Base-by-base conservation (phyloP, 2,113 vertebrate species). In the Sphyrna mokarran region DNA sequence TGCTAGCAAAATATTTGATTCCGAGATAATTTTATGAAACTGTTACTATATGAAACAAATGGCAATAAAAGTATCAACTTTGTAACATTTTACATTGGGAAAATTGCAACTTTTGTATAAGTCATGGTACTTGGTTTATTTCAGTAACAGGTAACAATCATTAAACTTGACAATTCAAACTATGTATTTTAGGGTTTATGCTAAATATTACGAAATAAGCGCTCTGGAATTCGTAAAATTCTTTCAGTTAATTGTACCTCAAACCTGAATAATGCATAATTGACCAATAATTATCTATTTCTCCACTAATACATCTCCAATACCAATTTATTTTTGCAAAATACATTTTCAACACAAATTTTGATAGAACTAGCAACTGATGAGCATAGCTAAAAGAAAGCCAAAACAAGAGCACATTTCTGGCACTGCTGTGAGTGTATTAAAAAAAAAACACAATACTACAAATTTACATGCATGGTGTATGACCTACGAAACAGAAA, bases 381-480 rank as follows among this genome's bases (percentile, higher is more conserved):
- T 78, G 33, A n/a, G 33, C 33, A n/a, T n/a, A 78, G 33, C 76
- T 10, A n/a, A n/a, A 78, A 78, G 26, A 33, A 78, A 91, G 33
- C 13, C 58, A 91, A 63, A 63, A 58, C 33, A 58, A 43, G 33
- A 40, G n/a, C 10, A 16, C 69, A 69, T 72, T 90, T 95, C 72
- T 87, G 66, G 63, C 68, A 66, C 8, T 37, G 33, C 20, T 9
- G 29, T 76, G 97, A 97, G 98, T 97, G 97, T 97, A 72, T 98
- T 98, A 98, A 98, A 97, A 97, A 97, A 97, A 97, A 97, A 8
- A 98, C 98, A 98, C 98, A 97, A 97, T 97, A 97, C 95, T 96
- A 97, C 96, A 97, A 98, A 98, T 98, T 98, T 98, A 98, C 97
- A 98, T 97, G 97, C 97, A 97, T 97, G 96, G 96, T 96, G 97